Base-by-base conservation (phyloP, 2,888 invertebrate species). In the Drosophila cracens region DNA sequence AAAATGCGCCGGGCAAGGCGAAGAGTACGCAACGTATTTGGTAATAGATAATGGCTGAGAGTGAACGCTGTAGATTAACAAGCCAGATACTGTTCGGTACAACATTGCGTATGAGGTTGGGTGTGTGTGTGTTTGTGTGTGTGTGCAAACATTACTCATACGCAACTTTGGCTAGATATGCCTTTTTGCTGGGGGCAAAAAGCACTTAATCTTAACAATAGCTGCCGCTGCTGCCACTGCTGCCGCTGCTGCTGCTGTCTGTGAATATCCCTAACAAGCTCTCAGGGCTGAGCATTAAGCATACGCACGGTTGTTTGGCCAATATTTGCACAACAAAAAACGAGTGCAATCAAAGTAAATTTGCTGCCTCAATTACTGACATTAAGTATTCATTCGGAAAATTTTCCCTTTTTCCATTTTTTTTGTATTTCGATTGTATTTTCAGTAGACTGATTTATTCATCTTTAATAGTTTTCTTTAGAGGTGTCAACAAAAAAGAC, bases 141-240 rank as follows among this genome's bases (percentile, higher is more conserved):
- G 56, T 59, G 53, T 36, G 43, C 31, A 72, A 62, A 81, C 63
- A 81, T 79, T 81, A 79, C 74, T 56, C 81, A 81, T 79, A 81
- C 78, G 78, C 59, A 21, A 61, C 49, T 61, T 49, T n/a, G 71
- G n/a, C n/a, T 18, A 27, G 25, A 46, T 25, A 16, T 25, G 43
- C 8, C 11, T 11, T 7, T 56, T 11, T 27, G 38, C 18, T 25
- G 21, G 36, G 62, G 63, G 18, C 25, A 31, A 48, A 62, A 63
- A 53, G 81, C 81, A 77, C 78, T 78, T 77, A 65, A 77, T 65
- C 61, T 58, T 58, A 65, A 81, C 73, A 78, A 81, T 46, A 62
- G 74, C 62, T 34, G 56, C 60, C 33, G 25, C 36, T 33, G 54
- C 46, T 16, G 29, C 58, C 38, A n/a, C 21, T 21, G 21, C 21